These are phyloP conservation scores for Gadopsis marmoratus DNA, from an alignment of 2,797 vertebrate species.

Conservation along the genomic window DNA sequence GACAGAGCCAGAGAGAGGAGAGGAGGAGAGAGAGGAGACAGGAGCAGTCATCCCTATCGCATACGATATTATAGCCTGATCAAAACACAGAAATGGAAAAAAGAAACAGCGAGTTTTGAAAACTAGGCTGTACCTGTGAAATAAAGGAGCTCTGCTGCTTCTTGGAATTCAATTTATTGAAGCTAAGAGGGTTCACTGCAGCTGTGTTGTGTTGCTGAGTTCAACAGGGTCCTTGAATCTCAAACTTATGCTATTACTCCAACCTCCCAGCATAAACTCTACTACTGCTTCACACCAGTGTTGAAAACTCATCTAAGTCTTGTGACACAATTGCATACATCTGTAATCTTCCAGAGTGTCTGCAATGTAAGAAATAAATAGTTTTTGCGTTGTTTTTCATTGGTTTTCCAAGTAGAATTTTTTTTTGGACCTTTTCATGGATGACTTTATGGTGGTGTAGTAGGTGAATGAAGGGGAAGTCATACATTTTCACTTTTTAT, in stretches of 20 bases:
- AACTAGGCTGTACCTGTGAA: slow-evolving; percentile 47
- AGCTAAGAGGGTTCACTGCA: slow-evolving; percentile 26
- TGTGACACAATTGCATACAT: background rate
- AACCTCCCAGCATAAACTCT: slow-evolving; percentile 7
- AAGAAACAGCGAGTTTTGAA: slow-evolving; percentile 38
- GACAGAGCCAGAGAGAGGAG: slow-evolving; percentile 50
- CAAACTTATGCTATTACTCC: slow-evolving; percentile 35
- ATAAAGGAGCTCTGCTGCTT: slow-evolving; percentile 51
- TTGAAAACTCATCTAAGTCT: slow-evolving; percentile 8
- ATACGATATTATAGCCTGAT: slow-evolving; percentile 88
- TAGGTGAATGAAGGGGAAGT: background rate
- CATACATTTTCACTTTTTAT: background rate
- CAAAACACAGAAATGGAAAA: slow-evolving; percentile 53
- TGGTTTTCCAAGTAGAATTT: background rate
- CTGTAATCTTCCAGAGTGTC: background rate
- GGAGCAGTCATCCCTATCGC: slow-evolving; percentile 84
- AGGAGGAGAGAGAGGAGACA: slow-evolving; percentile 69
- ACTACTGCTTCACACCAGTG: slow-evolving; percentile 7
- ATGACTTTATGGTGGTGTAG: background rate
- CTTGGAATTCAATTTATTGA: slow-evolving; percentile 62
- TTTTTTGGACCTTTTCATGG: background rate
- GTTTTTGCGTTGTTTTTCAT: background rate
- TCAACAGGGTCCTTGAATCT: slow-evolving; percentile 53
- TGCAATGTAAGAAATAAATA: background rate
- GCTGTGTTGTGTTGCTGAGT: slow-evolving; percentile 31